Evolutionary conservation across 2,113 vertebrate species (phyloP).

Genomic region (Tragelaphus scriptus): DNA sequence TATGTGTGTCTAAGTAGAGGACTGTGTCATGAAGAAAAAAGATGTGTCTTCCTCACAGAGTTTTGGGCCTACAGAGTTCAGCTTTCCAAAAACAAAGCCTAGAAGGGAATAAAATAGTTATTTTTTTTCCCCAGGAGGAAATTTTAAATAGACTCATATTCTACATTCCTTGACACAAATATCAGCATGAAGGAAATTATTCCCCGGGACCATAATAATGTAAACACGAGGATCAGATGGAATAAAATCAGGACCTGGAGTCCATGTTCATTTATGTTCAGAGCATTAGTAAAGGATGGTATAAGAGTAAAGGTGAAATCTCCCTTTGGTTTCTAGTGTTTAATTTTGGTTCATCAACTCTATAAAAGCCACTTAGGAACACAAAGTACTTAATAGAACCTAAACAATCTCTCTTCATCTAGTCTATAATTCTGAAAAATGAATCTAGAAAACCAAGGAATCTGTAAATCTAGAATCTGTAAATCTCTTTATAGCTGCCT

Average conservation of each 20-base stretch:
- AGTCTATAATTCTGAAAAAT: conserved; percentile 21
- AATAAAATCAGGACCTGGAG: neutral
- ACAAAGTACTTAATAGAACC: neutral
- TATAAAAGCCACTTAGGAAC: neutral
- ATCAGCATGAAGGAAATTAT: conserved; percentile 11
- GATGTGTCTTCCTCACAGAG: neutral
- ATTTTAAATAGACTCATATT: neutral
- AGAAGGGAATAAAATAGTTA: neutral
- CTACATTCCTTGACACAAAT: conserved; percentile 18
- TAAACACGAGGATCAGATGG: neutral
- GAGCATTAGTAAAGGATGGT: neutral
- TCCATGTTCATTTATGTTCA: conserved; percentile 15
- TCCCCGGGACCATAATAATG: neutral
- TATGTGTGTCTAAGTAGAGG: neutral
- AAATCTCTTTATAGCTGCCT: neutral
- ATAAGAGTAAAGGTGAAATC: neutral
- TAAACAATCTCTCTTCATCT: neutral
- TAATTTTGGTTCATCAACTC: neutral
- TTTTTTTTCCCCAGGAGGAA: neutral
- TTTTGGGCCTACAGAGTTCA: neutral
- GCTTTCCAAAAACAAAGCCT: neutral
- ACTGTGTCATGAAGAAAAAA: neutral
- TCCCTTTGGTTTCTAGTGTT: neutral
- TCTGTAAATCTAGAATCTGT: neutral
- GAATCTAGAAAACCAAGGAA: conserved; percentile 21